Evolutionary conservation across 2,888 invertebrate genomes (phyloP), one percentile per base, ranked within the genome.

Genomic region (Cylindroiulus punctatus): DNA sequence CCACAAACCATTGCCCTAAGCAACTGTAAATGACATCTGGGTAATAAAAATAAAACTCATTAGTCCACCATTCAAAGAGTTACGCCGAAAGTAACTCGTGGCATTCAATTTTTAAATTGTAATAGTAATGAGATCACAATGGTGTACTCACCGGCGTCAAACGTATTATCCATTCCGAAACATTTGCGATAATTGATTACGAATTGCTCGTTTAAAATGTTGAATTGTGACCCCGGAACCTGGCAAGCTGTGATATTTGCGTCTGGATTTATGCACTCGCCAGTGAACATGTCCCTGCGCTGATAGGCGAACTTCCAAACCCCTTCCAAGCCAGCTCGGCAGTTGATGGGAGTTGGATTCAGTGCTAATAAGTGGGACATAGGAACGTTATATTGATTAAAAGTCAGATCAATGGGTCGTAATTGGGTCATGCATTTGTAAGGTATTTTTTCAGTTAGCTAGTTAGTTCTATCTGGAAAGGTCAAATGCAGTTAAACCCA

Each of bases 231-330:
- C 87, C 98, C 98, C 3, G 98, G 97, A 30, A 96, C 96, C 92
- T 98, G 98, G 90, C 98, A 98, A 0, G 98, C 98, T 89, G 94
- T 94, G 88, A 98, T 97, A 90, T 95, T 95, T 4, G 96, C 97
- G 91, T 96, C 96, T 0, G 90, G 95, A 90, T 96, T 93, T 89
- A 95, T 94, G 90, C 98, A 98, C 91, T 97, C 97, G 85, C 97
- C 97, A 30, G 96, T 97, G 89, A 97, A 97, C 87, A 89, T 88
- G 84, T 89, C 89, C 84, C 96, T 93, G 91, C 97, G 97, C 91
- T 96, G 96, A 91, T 96, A 96, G 0, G 96, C 95, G 92, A 98
- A 98, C 89, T 96, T 96, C 97, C 97, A 98, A n/a, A 97, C 97
- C 86, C 97, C 97, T 93, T 98, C 97, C 65, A 98, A 92, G 8